These are phyloP conservation scores for Mesodorylaimus sp. DNA, from an alignment of 2,888 invertebrate genomes.

Conservation along the genomic window DNA sequence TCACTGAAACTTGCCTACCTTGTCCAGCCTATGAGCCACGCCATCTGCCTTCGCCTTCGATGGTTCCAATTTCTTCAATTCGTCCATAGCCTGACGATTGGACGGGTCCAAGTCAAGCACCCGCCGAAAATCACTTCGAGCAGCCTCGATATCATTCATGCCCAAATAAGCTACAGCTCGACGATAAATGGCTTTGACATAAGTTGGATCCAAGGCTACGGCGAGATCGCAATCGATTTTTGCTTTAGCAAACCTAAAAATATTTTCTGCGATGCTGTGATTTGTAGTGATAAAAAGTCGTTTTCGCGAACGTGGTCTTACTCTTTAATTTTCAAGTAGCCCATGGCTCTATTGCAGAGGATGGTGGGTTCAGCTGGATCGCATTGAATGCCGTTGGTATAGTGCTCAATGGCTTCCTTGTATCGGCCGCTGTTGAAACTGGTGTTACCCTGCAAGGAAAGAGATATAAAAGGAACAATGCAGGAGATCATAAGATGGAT, in stretches of 20 bases:
- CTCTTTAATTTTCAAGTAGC: slow-evolving; percentile 11
- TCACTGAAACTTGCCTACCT: too few species aligned
- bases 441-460: slow-evolving; percentile 11
- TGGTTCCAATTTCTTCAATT: slow-evolving; percentile 38
- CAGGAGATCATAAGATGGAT: neutral
- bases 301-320: neutral
- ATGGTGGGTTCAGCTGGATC: slow-evolving; percentile 11
- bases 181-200: slow-evolving; percentile 32
- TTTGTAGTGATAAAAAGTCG: neutral
- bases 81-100: slow-evolving; percentile 48
- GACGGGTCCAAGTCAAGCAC: slow-evolving; percentile 57
- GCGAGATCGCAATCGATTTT: slow-evolving; percentile 33
- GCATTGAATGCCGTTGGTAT: slow-evolving; percentile 10
- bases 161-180: slow-evolving; percentile 40
- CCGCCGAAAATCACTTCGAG: slow-evolving; percentile 49
- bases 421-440: slow-evolving; percentile 13
- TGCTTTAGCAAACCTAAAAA: slow-evolving; percentile 33
- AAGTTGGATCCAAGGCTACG: slow-evolving; percentile 31
- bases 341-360: slow-evolving; percentile 15
- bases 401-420: slow-evolving; percentile 12
- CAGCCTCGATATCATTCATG: slow-evolving; percentile 50
- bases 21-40: too few species aligned
- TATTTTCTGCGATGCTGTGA: neutral
- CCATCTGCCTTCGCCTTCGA: too few species aligned
- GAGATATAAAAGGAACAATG: neutral